phyloP scores from a whole-genome alignment of 2,888 invertebrate genomes.

The Geotrupes spiniger region DNA sequence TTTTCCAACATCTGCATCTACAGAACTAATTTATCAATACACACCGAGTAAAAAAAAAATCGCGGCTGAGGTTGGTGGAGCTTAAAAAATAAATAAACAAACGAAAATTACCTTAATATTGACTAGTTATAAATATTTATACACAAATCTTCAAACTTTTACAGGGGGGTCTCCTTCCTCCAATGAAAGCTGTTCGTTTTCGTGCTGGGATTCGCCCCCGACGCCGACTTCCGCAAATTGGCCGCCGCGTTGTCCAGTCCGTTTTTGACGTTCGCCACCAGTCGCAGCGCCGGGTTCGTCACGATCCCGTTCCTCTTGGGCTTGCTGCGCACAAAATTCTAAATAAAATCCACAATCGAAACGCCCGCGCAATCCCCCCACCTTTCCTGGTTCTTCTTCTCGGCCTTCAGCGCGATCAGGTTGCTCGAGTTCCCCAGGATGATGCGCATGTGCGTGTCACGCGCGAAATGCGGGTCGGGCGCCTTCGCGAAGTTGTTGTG shows the following conservation, averaged over 20 bases:
- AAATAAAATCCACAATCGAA: no score
- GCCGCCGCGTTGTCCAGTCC: conserved; percentile 66
- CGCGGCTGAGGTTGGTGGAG: no score
- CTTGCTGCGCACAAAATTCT: no score
- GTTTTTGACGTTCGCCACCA: conserved; percentile 74
- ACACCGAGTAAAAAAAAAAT: no score
- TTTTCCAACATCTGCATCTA: no score
- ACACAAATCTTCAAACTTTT: conserved; percentile 23
- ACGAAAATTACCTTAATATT: conserved; percentile 28
- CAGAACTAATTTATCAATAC: no score
- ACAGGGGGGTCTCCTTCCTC: conserved; percentile 80
- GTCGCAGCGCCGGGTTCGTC: conserved; percentile 80
- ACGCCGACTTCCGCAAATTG: conserved; percentile 60
- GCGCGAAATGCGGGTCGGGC: conserved; percentile 78
- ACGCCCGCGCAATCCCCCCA: no score
- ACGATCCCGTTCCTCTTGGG: conserved; percentile 82
- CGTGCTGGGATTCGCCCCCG: conserved; percentile 60
- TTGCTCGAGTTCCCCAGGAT: conserved; percentile 58
- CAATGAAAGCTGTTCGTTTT: conserved; percentile 78
- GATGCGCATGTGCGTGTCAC: conserved; percentile 91
- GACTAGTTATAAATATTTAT: conserved; percentile 28
- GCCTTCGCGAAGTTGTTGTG: conserved; percentile 48
- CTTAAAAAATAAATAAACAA: background rate
- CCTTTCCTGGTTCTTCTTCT: conserved; percentile 36
- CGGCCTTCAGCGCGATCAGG: conserved; percentile 25